These are phyloP conservation scores for Platyscapa corneri DNA, from an alignment of 1,140 invertebrate species.

Conservation along the genomic window DNA sequence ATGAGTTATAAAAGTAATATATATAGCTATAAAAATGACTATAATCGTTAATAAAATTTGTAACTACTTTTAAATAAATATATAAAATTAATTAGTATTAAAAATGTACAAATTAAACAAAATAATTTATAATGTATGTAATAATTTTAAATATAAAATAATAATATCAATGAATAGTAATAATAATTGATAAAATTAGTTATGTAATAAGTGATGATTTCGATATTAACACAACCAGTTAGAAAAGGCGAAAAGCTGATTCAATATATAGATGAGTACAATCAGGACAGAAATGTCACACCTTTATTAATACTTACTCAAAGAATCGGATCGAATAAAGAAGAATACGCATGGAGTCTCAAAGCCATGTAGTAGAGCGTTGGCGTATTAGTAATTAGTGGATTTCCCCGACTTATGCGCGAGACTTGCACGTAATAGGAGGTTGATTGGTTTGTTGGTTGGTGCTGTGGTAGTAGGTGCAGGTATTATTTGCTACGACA, in stretches of 20 bases:
- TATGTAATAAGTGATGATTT: background rate
- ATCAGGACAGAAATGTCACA: background rate
- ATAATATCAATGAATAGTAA: background rate
- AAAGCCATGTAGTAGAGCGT: conserved; percentile 66
- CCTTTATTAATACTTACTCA: conserved; percentile 59
- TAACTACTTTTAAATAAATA: background rate
- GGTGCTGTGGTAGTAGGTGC: conserved; percentile 65
- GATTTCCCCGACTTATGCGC: conserved; percentile 65
- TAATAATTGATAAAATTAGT: background rate
- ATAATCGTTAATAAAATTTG: background rate
- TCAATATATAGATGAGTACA: background rate
- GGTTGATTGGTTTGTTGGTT: conserved; percentile 17
- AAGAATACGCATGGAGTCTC: conserved; percentile 58
- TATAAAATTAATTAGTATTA: background rate
- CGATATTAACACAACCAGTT: background rate
- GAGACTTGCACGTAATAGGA: conserved; percentile 40
- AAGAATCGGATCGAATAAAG: conserved; percentile 50
- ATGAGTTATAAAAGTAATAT: background rate
- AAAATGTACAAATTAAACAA: background rate
- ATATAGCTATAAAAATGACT: background rate
- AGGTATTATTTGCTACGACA: conserved; percentile 73
- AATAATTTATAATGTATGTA: background rate
- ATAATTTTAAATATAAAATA: no score
- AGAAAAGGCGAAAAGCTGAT: background rate
- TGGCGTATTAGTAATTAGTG: conserved; percentile 73